Percentiles rank a stretch among this genome's conserved stretches.
phyloP scores from a whole-genome alignment of 2,888 invertebrate species.

The Hirtodrosophila confusa region DNA sequence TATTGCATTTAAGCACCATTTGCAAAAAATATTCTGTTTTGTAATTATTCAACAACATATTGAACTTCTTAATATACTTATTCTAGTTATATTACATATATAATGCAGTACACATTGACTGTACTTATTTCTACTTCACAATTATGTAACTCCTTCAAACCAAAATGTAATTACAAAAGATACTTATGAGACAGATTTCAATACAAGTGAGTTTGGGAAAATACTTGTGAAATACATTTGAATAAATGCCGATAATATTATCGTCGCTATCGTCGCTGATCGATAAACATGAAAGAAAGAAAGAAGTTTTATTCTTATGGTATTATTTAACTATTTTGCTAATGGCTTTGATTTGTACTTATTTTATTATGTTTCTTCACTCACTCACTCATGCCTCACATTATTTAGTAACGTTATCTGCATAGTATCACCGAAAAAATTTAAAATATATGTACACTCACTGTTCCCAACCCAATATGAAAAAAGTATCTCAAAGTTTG shows the following conservation, averaged over 20 bases:
- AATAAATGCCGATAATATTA: slow-evolving; percentile 41
- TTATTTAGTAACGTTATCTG: slow-evolving; percentile 38
- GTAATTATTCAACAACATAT: slow-evolving; percentile 33
- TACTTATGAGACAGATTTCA: slow-evolving; percentile 84
- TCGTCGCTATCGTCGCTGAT: slow-evolving; percentile 47
- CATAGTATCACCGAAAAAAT: slow-evolving; percentile 37
- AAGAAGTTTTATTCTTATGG: slow-evolving; percentile 61
- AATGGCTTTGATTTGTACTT: slow-evolving; percentile 59
- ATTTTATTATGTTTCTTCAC: slow-evolving; percentile 54
- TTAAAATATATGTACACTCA: slow-evolving; percentile 23
- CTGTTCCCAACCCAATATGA: slow-evolving; percentile 13
- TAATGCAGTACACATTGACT: slow-evolving; percentile 48
- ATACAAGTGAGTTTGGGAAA: slow-evolving; percentile 83
- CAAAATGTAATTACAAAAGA: slow-evolving; percentile 81
- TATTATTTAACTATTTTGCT: slow-evolving; percentile 67
- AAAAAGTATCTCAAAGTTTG: slow-evolving; percentile 14
- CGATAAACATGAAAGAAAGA: slow-evolving; percentile 67
- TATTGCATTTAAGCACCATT: slow-evolving; percentile 40
- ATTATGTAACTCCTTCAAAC: slow-evolving; percentile 49
- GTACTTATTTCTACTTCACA: slow-evolving; percentile 65
- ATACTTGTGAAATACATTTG: slow-evolving; percentile 76
- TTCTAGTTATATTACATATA: slow-evolving; percentile 22
- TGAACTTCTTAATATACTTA: slow-evolving; percentile 35
- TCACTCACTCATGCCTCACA: slow-evolving; percentile 48
- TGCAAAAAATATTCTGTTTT: slow-evolving; percentile 14